Base-by-base conservation (phyloP, 2,113 vertebrate genomes). In the Catagonus wagneri region DNA sequence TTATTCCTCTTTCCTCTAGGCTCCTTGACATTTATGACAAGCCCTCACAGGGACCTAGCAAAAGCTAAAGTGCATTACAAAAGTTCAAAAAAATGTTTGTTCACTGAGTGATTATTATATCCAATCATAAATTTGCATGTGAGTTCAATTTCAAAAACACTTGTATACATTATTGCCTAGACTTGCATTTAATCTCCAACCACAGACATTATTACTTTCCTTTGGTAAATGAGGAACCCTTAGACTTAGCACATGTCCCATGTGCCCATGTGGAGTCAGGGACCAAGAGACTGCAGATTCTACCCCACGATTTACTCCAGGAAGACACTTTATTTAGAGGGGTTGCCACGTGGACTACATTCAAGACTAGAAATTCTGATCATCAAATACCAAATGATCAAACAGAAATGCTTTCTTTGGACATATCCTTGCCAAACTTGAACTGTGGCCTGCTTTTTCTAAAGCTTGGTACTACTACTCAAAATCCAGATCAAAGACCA, bases 141-240 rank as follows among this genome's bases (percentile, higher is more conserved):
- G 54, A 76, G 44, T 87, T 72, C 63, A 61, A 94, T 75, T 79
- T 89, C 69, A 91, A 83, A 86, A 90, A 25, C 36, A 56, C 20
- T 66, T 39, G 34, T 68, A 83, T 22, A 34, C 50, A 72, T 44
- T 25, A 36, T 80, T 54, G 20, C 22, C 54, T 63, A 50, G 39
- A 58, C 20, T 65, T 75, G 32, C 22, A 19, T 17, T 79, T 23
- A 61, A 25, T 29, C n/a, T 63, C 66, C 23, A 12, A 6, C 36
- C 66, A 12, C 6, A 86, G 52, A 50, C 16, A 65, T 52, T 79
- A 83, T 56, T 79, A 50, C n/a, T 76, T 32, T 69, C 68, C 86
- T 56, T 15, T 50, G 84, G 79, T 23, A 92, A 93, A 83, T 5
- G 6, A 93, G 29, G 15, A 72, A 71, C 60, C 56, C 56, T 54